These are phyloP conservation scores for Amaurobius ferox DNA, from an alignment of 2,888 invertebrate species.

Conservation along the genomic window DNA sequence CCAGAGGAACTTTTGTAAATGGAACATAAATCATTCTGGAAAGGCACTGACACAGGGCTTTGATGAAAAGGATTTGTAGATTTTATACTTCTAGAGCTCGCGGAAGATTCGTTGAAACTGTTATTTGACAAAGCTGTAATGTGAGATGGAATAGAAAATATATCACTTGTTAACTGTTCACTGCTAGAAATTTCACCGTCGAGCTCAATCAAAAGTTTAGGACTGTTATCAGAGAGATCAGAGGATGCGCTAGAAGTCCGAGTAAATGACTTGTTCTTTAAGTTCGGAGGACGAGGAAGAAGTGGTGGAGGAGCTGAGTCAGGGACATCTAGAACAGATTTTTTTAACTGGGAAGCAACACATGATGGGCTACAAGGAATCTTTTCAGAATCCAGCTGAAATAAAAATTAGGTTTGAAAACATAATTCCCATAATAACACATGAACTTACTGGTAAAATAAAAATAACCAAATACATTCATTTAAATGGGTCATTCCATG, in stretches of 20 bases:
- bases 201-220: constrained; percentile 37
- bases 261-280: constrained; percentile 8
- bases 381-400: constrained; percentile 30
- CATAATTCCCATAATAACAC: no score
- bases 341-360: constrained; percentile 33
- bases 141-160: neutral
- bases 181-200: constrained; percentile 25
- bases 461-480: no score
- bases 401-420: neutral
- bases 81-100: neutral
- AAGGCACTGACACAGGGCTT: neutral
- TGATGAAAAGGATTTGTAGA: constrained; percentile 55
- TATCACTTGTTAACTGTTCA: neutral
- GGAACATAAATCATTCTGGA: neutral
- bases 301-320: constrained; percentile 32
- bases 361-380: constrained; percentile 49
- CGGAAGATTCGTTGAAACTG: neutral
- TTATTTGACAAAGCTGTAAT: neutral
- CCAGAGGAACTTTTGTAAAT: constrained; percentile 47
- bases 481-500: no score
- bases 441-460: no score
- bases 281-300: constrained; percentile 44
- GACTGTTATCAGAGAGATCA: neutral
- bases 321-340: neutral
- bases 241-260: neutral